Conservation (phyloP, 2,797 vertebrate species). For the Iguana delicatissima region DNA sequence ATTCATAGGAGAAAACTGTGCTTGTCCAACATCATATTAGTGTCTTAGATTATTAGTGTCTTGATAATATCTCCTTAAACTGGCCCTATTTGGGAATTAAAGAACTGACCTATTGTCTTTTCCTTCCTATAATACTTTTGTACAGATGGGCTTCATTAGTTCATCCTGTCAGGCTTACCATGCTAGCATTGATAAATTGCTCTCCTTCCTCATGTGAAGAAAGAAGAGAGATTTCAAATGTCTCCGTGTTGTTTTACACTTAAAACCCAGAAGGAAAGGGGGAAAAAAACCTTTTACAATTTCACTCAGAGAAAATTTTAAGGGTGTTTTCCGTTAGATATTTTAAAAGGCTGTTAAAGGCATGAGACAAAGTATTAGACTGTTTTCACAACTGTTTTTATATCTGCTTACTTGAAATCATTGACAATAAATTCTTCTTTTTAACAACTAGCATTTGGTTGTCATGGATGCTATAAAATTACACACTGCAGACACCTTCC, state of each 20-base stretch:
- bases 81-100: neutral
- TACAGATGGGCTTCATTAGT: slow-evolving; percentile 30
- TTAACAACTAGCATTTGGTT: slow-evolving; percentile 43
- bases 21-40: neutral
- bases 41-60: neutral
- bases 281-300: slow-evolving; percentile 62
- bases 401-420: slow-evolving; percentile 61
- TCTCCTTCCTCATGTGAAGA: slow-evolving; percentile 24
- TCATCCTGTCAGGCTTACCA: slow-evolving; percentile 47
- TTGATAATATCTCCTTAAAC: slow-evolving; percentile 11
- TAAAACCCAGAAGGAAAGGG: slow-evolving; percentile 58
- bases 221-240: slow-evolving; percentile 40
- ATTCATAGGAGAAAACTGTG: neutral
- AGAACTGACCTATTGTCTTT: slow-evolving; percentile 27
- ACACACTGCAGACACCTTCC: slow-evolving; percentile 10
- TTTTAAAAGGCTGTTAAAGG: slow-evolving; percentile 72
- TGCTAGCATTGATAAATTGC: slow-evolving; percentile 43
- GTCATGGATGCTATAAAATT: slow-evolving; percentile 40
- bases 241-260: slow-evolving; percentile 64
- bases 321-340: slow-evolving; percentile 73
- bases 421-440: slow-evolving; percentile 62
- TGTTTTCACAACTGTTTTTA: slow-evolving; percentile 62
- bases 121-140: slow-evolving; percentile 24
- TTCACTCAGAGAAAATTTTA: slow-evolving; percentile 31
- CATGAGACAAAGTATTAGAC: slow-evolving; percentile 66